Conservation (phyloP, 2,113 vertebrate species). For the Cyprinodon tularosa region DNA sequence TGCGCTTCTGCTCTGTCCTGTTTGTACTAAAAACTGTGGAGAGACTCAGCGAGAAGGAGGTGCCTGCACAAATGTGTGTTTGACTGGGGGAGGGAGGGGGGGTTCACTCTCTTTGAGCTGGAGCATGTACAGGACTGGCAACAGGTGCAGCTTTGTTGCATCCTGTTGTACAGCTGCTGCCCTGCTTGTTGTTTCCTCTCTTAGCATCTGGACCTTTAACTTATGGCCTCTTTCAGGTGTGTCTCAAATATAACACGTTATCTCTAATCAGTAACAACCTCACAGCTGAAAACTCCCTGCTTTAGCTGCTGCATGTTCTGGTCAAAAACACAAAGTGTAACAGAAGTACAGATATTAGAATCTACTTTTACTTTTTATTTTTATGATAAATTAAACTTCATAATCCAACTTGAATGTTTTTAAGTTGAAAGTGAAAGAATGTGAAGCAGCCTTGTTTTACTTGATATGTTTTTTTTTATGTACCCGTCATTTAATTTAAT, state of each 20-base stretch:
- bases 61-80: conserved; percentile 18
- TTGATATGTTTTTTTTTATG: too few species aligned
- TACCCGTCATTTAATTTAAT: too few species aligned
- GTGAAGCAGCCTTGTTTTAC: too few species aligned
- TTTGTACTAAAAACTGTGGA: conserved; percentile 64
- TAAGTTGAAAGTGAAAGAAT: too few species aligned
- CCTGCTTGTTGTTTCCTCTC: conserved; percentile 46
- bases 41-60: conserved; percentile 42
- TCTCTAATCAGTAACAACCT: not conserved
- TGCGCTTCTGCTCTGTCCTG: conserved; percentile 31
- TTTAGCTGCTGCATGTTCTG: too few species aligned
- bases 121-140: conserved; percentile 32
- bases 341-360: not conserved
- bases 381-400: too few species aligned
- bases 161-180: conserved; percentile 62
- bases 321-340: not conserved
- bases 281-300: not conserved
- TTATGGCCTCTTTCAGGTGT: conserved; percentile 16
- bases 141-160: conserved; percentile 70
- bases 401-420: too few species aligned
- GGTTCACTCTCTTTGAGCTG: conserved; percentile 12
- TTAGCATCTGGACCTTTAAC: conserved; percentile 17
- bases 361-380: too few species aligned
- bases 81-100: conserved; percentile 19
- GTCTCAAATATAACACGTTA: conserved; percentile 9